Evolutionary conservation across 2,888 invertebrate genomes (phyloP).

Genomic region (Brenthis daphne): DNA sequence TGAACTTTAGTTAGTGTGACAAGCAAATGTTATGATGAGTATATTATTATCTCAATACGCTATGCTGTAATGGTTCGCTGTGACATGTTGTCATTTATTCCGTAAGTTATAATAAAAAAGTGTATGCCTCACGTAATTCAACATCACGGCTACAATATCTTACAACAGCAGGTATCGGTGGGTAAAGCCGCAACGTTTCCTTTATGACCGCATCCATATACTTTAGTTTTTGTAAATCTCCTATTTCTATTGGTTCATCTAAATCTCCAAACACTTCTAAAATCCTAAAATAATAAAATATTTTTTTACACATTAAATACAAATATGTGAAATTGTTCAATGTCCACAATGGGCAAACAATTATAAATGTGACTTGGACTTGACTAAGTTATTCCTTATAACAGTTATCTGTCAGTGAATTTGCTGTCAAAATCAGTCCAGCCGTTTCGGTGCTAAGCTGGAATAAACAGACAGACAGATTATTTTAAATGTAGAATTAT

Average conservation of each 20-base stretch:
- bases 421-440: no score
- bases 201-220: slow-evolving; percentile 55
- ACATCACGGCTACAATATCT: background rate
- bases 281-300: background rate
- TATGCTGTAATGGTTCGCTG: background rate
- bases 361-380: no score
- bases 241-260: slow-evolving; percentile 41
- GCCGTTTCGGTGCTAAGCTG: no score
- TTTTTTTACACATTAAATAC: background rate
- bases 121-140: slow-evolving; percentile 3
- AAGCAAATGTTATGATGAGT: no score
- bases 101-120: background rate
- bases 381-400: no score
- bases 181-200: slow-evolving; percentile 52
- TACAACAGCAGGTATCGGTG: slow-evolving; percentile 48
- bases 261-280: slow-evolving; percentile 36
- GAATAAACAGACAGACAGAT: no score
- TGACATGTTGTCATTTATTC: background rate
- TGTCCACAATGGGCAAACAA: no score
- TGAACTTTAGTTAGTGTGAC: no score
- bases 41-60: background rate
- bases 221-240: slow-evolving; percentile 48
- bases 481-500: no score
- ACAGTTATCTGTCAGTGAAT: no score
- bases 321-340: no score